A percentile compares a stretch with the other conserved stretches of the same genome.
phyloP scores from a whole-genome alignment of 2,888 invertebrate species.

The Tortricodes alternella region DNA sequence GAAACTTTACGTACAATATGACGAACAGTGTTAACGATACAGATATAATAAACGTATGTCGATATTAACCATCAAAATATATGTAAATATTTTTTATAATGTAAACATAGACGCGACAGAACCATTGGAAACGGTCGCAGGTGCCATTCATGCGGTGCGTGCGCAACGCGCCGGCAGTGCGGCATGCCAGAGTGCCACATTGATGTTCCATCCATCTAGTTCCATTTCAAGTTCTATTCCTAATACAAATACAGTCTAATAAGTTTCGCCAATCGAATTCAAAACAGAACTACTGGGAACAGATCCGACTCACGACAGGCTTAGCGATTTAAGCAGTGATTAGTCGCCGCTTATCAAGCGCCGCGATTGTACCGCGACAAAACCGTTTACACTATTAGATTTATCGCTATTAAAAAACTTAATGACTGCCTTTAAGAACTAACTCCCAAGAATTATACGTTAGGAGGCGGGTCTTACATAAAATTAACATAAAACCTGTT shows the following conservation, averaged over 20 bases:
- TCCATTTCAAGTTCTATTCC: too few relatives aligned
- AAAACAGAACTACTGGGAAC: too few relatives aligned
- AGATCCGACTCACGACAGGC: conserved; percentile 46
- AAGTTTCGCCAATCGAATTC: too few relatives aligned
- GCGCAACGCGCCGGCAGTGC: conserved; percentile 35
- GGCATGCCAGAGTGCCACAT: too few relatives aligned
- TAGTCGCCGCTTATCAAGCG: conserved; percentile 46
- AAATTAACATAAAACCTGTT: conserved; percentile 74
- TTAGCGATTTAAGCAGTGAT: conserved; percentile 50
- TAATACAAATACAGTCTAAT: too few relatives aligned
- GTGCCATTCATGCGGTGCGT: not conserved
- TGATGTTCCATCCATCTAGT: too few relatives aligned
- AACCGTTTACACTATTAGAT: conserved; percentile 59
- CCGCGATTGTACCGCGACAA: conserved; percentile 49
- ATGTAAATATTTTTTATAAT: too few relatives aligned
- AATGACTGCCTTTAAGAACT: conserved; percentile 54
- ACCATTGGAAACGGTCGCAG: not conserved
- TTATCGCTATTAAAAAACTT: conserved; percentile 70
- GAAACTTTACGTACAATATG: too few relatives aligned
- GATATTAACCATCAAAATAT: too few relatives aligned
- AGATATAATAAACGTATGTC: too few relatives aligned
- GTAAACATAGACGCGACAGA: not conserved
- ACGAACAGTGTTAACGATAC: too few relatives aligned
- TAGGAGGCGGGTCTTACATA: conserved; percentile 65
- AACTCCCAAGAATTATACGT: conserved; percentile 55